Evolutionary conservation across 2,888 invertebrate species (phyloP).

Genomic region (Cerastis leucographa): DNA sequence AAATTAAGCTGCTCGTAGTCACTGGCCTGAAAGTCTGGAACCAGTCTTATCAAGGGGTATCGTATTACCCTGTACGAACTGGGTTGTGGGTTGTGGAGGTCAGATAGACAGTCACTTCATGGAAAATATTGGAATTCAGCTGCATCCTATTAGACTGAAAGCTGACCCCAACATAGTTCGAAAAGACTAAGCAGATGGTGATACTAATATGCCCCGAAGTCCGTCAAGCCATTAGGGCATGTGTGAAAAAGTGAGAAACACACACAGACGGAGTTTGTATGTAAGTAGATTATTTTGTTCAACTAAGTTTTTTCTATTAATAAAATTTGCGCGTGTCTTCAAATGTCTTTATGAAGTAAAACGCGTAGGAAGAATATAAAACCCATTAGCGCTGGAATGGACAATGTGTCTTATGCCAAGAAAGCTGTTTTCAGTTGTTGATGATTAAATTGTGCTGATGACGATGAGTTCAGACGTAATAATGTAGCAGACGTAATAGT

Average conservation of each 20-base stretch:
- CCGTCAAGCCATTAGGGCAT: not conserved
- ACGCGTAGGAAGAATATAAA: constrained; percentile 12
- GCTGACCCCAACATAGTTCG: no score
- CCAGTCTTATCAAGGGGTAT: no score
- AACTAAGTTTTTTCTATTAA: not conserved
- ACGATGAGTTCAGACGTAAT: not conserved
- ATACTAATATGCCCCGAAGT: no score
- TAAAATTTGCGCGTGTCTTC: constrained; percentile 18
- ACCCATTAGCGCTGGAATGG: constrained; percentile 14
- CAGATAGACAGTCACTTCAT: no score
- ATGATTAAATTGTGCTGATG: constrained; percentile 1
- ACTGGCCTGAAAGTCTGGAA: no score
- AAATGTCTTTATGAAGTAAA: not conserved
- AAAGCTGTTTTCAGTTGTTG: not conserved
- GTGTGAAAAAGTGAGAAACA: not conserved
- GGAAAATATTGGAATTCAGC: no score
- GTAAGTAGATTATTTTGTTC: not conserved
- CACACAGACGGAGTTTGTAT: not conserved
- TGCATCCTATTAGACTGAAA: no score
- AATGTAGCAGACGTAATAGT: not conserved
- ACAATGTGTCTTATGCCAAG: constrained; percentile 16
- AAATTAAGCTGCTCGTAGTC: no score
- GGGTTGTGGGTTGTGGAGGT: no score
- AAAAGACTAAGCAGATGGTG: no score
- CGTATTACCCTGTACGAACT: no score